phyloP scores from a whole-genome alignment of 2,797 vertebrate genomes.

The Gambelia wislizenii region DNA sequence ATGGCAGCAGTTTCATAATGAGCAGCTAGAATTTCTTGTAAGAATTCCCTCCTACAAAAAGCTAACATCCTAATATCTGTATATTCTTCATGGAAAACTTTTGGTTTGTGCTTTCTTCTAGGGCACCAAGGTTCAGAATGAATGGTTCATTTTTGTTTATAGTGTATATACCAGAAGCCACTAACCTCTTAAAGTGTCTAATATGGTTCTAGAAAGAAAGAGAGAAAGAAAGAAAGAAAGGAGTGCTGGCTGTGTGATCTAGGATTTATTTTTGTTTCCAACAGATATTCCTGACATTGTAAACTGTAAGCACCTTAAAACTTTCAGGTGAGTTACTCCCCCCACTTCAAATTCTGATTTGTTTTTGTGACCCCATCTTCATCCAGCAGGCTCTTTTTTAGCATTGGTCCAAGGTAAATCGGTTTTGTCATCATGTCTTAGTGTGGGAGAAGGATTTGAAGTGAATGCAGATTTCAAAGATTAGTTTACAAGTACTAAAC shows the following conservation, averaged over 20 bases:
- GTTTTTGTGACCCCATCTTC: conserved; percentile 20
- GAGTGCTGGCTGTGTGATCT: conserved; percentile 4
- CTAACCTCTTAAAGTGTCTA: not conserved
- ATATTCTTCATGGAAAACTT: not conserved
- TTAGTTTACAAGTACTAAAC: not conserved
- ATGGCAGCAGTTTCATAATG: not conserved
- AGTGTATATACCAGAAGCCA: not conserved
- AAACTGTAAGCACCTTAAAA: conserved; percentile 88
- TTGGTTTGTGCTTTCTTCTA: not conserved
- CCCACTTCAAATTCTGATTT: conserved; percentile 1
- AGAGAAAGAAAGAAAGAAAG: not conserved
- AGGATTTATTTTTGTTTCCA: conserved; percentile 53
- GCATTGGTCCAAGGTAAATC: not conserved
- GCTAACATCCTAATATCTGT: not conserved
- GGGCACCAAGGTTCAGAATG: not conserved
- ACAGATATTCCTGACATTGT: conserved; percentile 96
- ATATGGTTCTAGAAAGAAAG: too few relatives aligned
- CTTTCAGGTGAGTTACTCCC: conserved; percentile 87
- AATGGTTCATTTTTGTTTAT: not conserved
- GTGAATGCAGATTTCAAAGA: not conserved
- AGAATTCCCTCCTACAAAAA: not conserved
- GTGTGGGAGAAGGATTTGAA: not conserved
- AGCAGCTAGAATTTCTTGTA: not conserved
- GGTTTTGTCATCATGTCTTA: not conserved
- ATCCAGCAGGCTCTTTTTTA: not conserved